Evolutionary conservation across 2,113 vertebrate genomes (phyloP).

Genomic region (Planiliza haematocheilus): DNA sequence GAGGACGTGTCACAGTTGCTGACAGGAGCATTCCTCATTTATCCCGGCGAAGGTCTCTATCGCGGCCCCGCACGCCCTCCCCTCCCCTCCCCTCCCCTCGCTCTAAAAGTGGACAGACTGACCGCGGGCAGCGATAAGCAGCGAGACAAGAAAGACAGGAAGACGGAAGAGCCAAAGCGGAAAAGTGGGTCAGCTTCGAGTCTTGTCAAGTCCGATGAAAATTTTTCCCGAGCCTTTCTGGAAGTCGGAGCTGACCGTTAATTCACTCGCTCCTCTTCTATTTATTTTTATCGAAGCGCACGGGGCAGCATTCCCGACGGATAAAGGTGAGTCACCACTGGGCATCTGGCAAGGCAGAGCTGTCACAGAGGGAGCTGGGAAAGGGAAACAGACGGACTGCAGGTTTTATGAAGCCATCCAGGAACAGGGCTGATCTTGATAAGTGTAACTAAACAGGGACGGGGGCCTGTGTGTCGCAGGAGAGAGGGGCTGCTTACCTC

Average conservation of each 20-base stretch:
- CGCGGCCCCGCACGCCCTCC: background rate
- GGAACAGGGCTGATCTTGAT: slow-evolving; percentile 54
- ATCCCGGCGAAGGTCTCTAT: slow-evolving; percentile 34
- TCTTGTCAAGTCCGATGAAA: slow-evolving; percentile 67
- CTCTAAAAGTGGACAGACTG: slow-evolving; percentile 64
- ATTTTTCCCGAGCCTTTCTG: slow-evolving; percentile 44
- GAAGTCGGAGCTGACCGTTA: slow-evolving; percentile 64
- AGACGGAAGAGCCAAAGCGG: slow-evolving; percentile 29
- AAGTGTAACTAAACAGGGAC: slow-evolving; percentile 39
- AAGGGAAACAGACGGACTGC: slow-evolving; percentile 34
- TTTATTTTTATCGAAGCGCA: slow-evolving; percentile 58
- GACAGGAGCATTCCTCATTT: slow-evolving; percentile 51
- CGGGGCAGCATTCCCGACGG: slow-evolving; percentile 41
- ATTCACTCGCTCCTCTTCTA: slow-evolving; percentile 37
- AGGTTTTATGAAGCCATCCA: slow-evolving; percentile 53
- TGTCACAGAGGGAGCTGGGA: slow-evolving; percentile 28
- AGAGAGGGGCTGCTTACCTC: slow-evolving; percentile 16
- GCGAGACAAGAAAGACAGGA: slow-evolving; percentile 50
- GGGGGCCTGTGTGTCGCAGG: slow-evolving; percentile 34
- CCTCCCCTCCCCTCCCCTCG: slow-evolving; percentile 25
- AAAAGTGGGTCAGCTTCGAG: slow-evolving; percentile 73
- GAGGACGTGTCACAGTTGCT: slow-evolving; percentile 57
- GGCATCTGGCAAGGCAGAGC: slow-evolving; percentile 46
- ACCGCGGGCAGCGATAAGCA: slow-evolving; percentile 52
- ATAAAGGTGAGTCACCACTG: slow-evolving; percentile 61